Evolutionary conservation across 2,113 vertebrate genomes (phyloP), one percentile per base, ranked within the genome.

Genomic region (Vidua chalybeata): DNA sequence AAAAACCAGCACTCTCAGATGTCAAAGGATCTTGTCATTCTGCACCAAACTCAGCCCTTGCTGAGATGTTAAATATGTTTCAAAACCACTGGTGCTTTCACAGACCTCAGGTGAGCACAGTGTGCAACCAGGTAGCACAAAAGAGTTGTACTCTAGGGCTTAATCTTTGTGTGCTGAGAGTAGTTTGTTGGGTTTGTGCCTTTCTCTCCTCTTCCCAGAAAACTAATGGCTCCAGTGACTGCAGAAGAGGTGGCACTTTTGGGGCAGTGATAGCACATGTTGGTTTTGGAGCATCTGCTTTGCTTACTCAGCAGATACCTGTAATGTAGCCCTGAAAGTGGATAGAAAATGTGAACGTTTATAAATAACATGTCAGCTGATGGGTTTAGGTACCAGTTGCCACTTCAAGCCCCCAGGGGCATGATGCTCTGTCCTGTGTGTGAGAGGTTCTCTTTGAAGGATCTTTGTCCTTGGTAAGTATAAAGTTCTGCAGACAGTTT

Each of bases 21-120:
- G 85, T 79, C 92, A 95, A 87, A 96, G 52, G 69, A 77, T 66
- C 79, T 91, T 86, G 85, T 88, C 84, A 80, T 77, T 95, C 87
- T 78, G 56, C 66, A 84, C 56, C 73, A 64, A 84, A 61, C 75
- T 74, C 55, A 90, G 52, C 52, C 64, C 83, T 85, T 61, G 76
- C 61, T 95, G 92, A 49, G 72, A 78, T 92, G 48, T 88, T 94
- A 90, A 96, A 88, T 74, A 33, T 13, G 41, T 87, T 94, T 90
- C 43, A 87, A 71, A 95, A 49, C n/a, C 37, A 10, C 33, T 85
- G 10, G 11, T 43, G n/a, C 71, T 87, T 96, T 96, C 81, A 72
- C 49, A 93, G 67, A 66, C 49, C 74, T 58, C 46, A 51, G 39
- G 68, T 59, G 90, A 85, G 21, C 59, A 30, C 4, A 4, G 0